Conservation (phyloP, 2,797 vertebrate genomes). For the Leptodactylus fallax region DNA sequence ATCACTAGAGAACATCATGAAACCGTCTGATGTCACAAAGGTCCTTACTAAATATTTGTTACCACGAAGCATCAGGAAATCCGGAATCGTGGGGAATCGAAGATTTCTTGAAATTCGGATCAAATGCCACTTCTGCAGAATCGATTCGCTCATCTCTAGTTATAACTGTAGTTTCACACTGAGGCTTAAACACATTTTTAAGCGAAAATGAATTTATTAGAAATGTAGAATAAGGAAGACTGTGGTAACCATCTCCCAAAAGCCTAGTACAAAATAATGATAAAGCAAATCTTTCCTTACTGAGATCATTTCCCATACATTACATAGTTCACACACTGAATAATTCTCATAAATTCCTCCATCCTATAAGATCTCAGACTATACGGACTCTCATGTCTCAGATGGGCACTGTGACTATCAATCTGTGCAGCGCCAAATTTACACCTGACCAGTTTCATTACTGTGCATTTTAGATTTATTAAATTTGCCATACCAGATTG, state of each 20-base stretch:
- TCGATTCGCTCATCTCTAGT: too few relatives aligned
- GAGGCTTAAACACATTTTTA: too few relatives aligned
- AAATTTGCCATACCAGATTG: conserved; percentile 62
- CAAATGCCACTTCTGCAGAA: too few relatives aligned
- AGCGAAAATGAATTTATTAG: not conserved
- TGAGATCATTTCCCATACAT: conserved; percentile 25
- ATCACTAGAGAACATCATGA: too few relatives aligned
- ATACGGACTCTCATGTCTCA: not conserved
- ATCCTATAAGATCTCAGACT: not conserved
- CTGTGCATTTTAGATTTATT: conserved; percentile 55
- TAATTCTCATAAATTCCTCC: conserved; percentile 26
- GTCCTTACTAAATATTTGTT: too few relatives aligned
- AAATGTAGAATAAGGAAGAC: not conserved
- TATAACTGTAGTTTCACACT: too few relatives aligned
- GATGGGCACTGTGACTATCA: not conserved
- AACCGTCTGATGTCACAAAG: too few relatives aligned
- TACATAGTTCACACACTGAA: not conserved
- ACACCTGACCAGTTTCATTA: conserved; percentile 63
- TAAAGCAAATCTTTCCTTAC: conserved; percentile 29
- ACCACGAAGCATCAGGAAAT: too few relatives aligned
- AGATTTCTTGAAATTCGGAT: too few relatives aligned
- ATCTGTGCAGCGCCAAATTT: conserved; percentile 43
- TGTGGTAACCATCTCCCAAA: conserved; percentile 34
- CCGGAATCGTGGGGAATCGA: too few relatives aligned
- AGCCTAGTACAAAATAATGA: conserved; percentile 29